Conservation (phyloP, 2,797 vertebrate genomes). For the Arremon brunneinucha region DNA sequence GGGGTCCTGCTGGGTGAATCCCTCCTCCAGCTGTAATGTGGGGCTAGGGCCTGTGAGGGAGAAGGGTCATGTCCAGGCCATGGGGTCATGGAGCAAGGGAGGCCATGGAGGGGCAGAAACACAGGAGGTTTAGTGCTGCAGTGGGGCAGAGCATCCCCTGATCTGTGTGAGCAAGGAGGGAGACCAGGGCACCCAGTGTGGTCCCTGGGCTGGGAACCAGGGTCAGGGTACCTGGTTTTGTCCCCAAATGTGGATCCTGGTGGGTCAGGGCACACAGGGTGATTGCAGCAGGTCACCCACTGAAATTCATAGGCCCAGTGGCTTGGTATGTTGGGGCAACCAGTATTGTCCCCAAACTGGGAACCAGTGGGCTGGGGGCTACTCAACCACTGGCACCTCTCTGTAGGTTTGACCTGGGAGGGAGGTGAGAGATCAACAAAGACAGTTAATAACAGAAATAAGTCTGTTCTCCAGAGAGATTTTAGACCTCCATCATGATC, state of each 20-base stretch:
- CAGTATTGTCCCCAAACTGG: neutral
- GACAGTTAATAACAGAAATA: neutral
- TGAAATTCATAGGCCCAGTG: no score
- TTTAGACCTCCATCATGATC: neutral
- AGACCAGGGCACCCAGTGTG: neutral
- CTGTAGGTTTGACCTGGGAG: neutral
- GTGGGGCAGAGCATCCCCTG: neutral
- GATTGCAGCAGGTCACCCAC: neutral
- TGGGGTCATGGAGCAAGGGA: neutral
- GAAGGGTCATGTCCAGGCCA: neutral
- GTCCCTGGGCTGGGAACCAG: neutral
- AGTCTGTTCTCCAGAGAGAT: neutral
- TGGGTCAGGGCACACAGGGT: neutral
- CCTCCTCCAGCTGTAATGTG: neutral
- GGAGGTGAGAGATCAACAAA: neutral
- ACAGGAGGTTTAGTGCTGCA: neutral
- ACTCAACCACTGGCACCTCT: neutral
- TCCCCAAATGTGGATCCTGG: neutral
- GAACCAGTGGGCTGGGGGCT: neutral
- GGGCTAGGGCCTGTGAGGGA: neutral
- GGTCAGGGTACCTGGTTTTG: neutral
- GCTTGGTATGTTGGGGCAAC: no score
- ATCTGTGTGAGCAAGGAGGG: neutral
- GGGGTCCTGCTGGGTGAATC: neutral
- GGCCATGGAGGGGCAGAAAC: neutral